phyloP scores from a whole-genome alignment of 2,797 vertebrate species.

The Petrocephalus sullivani region DNA sequence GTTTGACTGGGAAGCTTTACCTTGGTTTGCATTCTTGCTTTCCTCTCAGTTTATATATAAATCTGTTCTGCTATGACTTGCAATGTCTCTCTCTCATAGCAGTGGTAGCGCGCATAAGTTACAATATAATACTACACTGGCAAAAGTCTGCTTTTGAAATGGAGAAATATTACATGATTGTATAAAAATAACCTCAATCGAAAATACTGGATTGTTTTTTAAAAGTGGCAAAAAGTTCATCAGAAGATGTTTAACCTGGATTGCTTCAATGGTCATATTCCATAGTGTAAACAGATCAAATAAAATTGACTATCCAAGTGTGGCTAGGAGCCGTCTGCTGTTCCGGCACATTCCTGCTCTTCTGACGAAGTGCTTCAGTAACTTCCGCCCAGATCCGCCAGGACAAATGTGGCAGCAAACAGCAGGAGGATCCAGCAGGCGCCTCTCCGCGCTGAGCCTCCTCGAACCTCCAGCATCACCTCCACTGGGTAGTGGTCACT shows the following conservation, averaged over 20 bases:
- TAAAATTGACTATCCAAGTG: not conserved
- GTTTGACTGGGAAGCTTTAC: not conserved
- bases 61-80: not conserved
- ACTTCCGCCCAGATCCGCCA: not conserved
- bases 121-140: not conserved
- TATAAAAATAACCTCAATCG: not conserved
- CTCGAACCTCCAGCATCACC: conserved; percentile 48
- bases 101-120: not conserved
- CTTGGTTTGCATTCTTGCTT: not conserved
- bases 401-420: not conserved
- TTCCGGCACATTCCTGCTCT: not conserved
- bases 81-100: not conserved
- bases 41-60: not conserved
- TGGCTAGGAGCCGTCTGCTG: not conserved
- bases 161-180: not conserved
- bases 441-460: not conserved
- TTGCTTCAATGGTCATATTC: not conserved
- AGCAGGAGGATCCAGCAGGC: not conserved
- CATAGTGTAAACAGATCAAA: not conserved
- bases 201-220: not conserved
- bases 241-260: not conserved
- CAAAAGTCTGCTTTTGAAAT: not conserved
- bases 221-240: not conserved
- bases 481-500: conserved; percentile 70
- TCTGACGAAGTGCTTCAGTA: not conserved